Evolutionary conservation across 37 sponge, comb jelly and placozoan genomes (phyloP), one percentile per base, ranked within the genome.

Genomic region (Lycopodina hypogea): DNA sequence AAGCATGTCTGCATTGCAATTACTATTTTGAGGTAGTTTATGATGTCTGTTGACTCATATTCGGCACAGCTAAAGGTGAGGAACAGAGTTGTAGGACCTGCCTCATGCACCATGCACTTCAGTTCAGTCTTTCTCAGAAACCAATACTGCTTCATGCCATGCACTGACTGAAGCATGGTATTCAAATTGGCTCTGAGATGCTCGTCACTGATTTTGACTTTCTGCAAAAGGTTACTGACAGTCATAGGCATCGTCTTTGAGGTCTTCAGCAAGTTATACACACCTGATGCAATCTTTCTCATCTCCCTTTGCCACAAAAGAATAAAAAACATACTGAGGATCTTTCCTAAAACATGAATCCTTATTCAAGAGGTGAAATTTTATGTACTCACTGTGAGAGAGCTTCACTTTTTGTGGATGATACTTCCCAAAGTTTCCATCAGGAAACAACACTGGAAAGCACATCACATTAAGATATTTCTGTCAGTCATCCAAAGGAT

Each of bases 291-390:
- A 36, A 85, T 24, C 40, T 78, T 68, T 42, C 86, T n/a, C 79
- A 78, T 73, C 26, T 72, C 74, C 45, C 72, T 78, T 22, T 87
- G 82, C 65, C 67, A 81, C 65, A 77, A 36, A 17, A 81, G 60
- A n/a, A 65, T 45, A 78, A 42, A 83, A 89, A 21, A 89, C 69
- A 41, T 83, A 89, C 53, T 79, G 80, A 15, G 70, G 37, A 40
- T 57, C 74, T 41, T 89, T 89, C 42, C 87, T 70, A 74, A 83
- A 88, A 1, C 74, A 57, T 0, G 79, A 77, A 50, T 88, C 83
- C 32, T 73, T 82, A 60, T 88, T 88, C 24, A 63, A 17, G n/a
- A 82, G 67, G 1, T 78, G 50, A 24, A 78, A 87, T 41, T 87
- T 88, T n/a, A 52, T 66, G 55, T 68, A 82, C 56, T 88, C 88